A percentile compares a stretch with the other conserved stretches of the same genome.
phyloP scores from a whole-genome alignment of 2,797 vertebrate genomes.

The Cyprinodon diabolis region DNA sequence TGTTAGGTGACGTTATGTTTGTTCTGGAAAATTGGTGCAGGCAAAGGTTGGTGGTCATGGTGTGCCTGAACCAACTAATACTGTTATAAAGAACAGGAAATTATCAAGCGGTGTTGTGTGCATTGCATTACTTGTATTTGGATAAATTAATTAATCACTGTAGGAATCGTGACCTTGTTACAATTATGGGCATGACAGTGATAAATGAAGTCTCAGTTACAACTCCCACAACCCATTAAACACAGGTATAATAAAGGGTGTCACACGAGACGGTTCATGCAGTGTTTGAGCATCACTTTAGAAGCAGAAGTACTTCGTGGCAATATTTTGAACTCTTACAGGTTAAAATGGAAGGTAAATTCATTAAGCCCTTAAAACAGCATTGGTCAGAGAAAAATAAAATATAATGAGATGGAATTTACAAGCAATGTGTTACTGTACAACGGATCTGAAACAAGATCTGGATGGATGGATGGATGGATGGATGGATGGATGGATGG shows the following conservation, averaged over 20 bases:
- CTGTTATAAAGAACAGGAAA: constrained; percentile 37
- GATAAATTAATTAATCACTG: constrained; percentile 50
- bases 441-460: too few relatives aligned
- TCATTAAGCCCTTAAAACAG: neutral
- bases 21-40: constrained; percentile 70
- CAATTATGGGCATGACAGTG: constrained; percentile 44
- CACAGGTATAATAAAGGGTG: constrained; percentile 22
- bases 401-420: neutral
- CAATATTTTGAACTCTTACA: neutral
- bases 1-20: constrained; percentile 65
- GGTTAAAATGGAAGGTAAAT: neutral
- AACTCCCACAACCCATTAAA: constrained; percentile 29
- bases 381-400: neutral
- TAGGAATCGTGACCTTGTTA: constrained; percentile 55
- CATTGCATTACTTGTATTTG: constrained; percentile 37
- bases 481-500: too few relatives aligned
- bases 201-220: constrained; percentile 32
- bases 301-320: neutral
- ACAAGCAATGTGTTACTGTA: neutral
- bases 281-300: too few relatives aligned
- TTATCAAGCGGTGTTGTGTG: constrained; percentile 27
- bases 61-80: constrained; percentile 43
- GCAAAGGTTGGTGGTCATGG: constrained; percentile 57
- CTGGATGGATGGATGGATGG: too few relatives aligned
- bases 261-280: neutral